Base-by-base conservation (phyloP, 2,797 vertebrate species). In the Pelobates cultripes region DNA sequence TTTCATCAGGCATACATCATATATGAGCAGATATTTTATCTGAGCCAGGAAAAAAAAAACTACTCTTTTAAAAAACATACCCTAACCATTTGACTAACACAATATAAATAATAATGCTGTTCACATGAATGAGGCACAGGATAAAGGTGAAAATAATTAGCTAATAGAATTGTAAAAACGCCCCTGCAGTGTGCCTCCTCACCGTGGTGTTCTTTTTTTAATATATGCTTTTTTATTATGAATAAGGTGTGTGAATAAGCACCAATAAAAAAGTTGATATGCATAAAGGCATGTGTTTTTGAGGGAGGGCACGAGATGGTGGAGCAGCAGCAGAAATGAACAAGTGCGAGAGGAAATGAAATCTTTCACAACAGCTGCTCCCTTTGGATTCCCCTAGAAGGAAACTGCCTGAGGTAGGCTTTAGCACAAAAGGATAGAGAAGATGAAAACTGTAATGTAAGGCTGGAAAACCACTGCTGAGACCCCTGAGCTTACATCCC, bases 341-440 rank as follows among this genome's bases (percentile, higher is more conserved):
- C 93, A 94, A 94, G 95, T 95, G 93, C 88, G 93, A 94, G 93
- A 95, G 94, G 92, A 94, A 95, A 94, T 88, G 92, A 93, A 93
- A 91, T 94, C 92, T 90, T 89, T 91, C 92, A 91, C 91, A 89
- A 93, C 95, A 96, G 94, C 95, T 96, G 95, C 92, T 97, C 94
- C 94, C 93, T 93, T 95, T 92, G 93, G 94, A 94, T 89, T 89
- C 94, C 90, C 94, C 91, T 89, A 92, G 94, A 92, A 91, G 88
- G 88, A 90, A 88, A 88, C 85, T 90, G 89, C 90, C 90, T 85
- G 89, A 93, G 91, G 90, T 90, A 86, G 87, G 80, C 83, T 85
- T 85, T 0, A 28, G 89, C 94, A 95, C 94, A 95, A 96, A 96
- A 92, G 95, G 95, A 95, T 94, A 95, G 95, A 95, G 94, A 91